A percentile compares a stretch with the other conserved stretches of the same genome.
These are phyloP conservation scores for Ophiodon elongatus DNA, from an alignment of 2,113 vertebrate genomes.

Conservation along the genomic window DNA sequence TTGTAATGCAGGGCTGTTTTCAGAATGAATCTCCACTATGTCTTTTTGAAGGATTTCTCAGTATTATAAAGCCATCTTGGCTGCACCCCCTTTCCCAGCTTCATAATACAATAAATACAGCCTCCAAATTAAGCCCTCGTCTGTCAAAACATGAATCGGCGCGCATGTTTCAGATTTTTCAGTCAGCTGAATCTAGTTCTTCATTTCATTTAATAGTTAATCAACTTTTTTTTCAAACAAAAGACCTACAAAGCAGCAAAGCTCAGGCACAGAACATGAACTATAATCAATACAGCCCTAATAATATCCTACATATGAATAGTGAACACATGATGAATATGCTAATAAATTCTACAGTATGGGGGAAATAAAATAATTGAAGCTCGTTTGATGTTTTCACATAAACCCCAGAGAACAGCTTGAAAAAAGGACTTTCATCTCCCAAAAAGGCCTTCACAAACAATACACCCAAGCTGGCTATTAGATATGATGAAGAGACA, in stretches of 20 bases:
- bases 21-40: neutral
- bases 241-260: slow-evolving; percentile 25
- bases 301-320: slow-evolving; percentile 45
- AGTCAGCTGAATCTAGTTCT: neutral
- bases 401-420: slow-evolving; percentile 59
- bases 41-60: neutral
- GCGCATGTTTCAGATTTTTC: neutral
- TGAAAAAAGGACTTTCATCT: slow-evolving; percentile 68
- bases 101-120: neutral
- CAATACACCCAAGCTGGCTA: slow-evolving; percentile 55
- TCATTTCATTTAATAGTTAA: slow-evolving; percentile 35
- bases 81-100: neutral
- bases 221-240: slow-evolving; percentile 46
- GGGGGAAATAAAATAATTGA: slow-evolving; percentile 70
- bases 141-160: neutral
- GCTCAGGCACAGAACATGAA: slow-evolving; percentile 5
- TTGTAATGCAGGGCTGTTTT: neutral
- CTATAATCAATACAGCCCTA: slow-evolving; percentile 39
- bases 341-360: slow-evolving; percentile 65
- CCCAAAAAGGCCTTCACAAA: slow-evolving; percentile 59
- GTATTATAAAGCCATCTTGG: neutral
- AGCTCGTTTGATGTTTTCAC: slow-evolving; percentile 73
- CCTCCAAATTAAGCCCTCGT: neutral
- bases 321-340: slow-evolving; percentile 62
- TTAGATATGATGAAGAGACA: slow-evolving; percentile 58